Percentiles rank a stretch among this genome's conserved stretches.
Conservation (phyloP, 2,888 invertebrate genomes). For the Zele albiditarsus region DNA sequence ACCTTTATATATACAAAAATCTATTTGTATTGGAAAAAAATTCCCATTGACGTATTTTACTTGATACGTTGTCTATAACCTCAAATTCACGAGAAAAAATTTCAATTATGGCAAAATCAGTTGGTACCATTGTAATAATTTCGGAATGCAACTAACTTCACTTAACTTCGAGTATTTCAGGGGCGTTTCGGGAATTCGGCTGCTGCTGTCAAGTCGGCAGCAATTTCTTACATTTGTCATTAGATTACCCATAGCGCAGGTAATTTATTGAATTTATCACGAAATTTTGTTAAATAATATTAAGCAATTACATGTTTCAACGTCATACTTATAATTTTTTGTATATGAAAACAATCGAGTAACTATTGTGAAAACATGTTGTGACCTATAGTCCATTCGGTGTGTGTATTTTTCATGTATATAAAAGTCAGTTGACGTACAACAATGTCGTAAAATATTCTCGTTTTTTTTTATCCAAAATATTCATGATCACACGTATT, state of each 20-base stretch:
- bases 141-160: neutral
- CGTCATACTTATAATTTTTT: neutral
- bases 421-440: neutral
- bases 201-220: conserved; percentile 50
- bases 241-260: conserved; percentile 47
- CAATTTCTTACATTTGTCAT: conserved; percentile 46
- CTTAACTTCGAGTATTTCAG: conserved; percentile 29
- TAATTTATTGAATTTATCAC: conserved; percentile 34
- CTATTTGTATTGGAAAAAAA: no score
- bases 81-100: no score
- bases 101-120: no score
- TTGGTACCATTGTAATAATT: neutral
- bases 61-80: no score
- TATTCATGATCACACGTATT: neutral
- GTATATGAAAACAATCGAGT: neutral
- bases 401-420: neutral
- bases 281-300: neutral
- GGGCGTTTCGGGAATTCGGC: conserved; percentile 33
- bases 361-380: neutral
- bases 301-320: neutral
- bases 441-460: neutral
- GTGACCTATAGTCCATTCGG: neutral
- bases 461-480: neutral
- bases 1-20: no score
- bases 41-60: no score